A percentile compares a stretch with the other conserved stretches of the same genome.
phyloP scores from a whole-genome alignment of 2,113 vertebrate species.

The Dendrocopos noguchii region DNA sequence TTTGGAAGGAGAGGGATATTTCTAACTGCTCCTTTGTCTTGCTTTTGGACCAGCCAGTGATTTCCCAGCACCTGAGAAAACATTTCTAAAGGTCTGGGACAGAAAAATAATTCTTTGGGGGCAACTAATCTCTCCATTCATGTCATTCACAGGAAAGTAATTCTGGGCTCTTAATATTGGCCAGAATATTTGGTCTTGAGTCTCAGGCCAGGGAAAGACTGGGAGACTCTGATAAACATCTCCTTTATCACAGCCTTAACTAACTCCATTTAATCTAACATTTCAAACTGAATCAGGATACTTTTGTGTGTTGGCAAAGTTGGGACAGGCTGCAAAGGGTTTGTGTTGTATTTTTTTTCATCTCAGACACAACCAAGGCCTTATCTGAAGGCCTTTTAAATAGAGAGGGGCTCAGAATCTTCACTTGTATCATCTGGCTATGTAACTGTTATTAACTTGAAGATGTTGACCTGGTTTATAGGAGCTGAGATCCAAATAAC shows the following conservation, averaged over 20 bases:
- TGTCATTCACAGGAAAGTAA: slow-evolving; percentile 22
- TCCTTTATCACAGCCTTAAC: slow-evolving; percentile 9
- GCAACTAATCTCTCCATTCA: slow-evolving; percentile 56
- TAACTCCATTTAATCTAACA: not conserved
- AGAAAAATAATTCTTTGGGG: slow-evolving; percentile 32
- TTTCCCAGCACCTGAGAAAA: slow-evolving; percentile 44
- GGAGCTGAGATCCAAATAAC: not conserved
- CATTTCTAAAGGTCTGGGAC: slow-evolving; percentile 26
- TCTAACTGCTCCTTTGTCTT: slow-evolving; percentile 50
- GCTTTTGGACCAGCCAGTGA: slow-evolving; percentile 24
- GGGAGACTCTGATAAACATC: slow-evolving; percentile 32
- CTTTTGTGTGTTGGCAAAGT: not conserved
- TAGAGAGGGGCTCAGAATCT: not conserved
- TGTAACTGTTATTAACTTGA: not conserved
- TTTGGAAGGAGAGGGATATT: slow-evolving; percentile 48
- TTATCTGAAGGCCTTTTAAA: not conserved
- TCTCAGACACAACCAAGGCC: not conserved
- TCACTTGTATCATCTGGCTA: not conserved
- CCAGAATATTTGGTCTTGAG: slow-evolving; percentile 18
- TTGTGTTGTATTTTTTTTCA: not conserved
- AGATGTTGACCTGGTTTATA: not conserved
- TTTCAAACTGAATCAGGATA: slow-evolving; percentile 20
- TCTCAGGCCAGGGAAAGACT: not conserved
- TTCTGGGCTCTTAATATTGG: slow-evolving; percentile 19
- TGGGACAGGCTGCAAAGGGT: not conserved